A percentile compares a stretch with the other conserved stretches of the same genome.
These are phyloP conservation scores for Parazoanthus swiftii DNA, from an alignment of 92 coral and sea anemone species.

Conservation along the genomic window DNA sequence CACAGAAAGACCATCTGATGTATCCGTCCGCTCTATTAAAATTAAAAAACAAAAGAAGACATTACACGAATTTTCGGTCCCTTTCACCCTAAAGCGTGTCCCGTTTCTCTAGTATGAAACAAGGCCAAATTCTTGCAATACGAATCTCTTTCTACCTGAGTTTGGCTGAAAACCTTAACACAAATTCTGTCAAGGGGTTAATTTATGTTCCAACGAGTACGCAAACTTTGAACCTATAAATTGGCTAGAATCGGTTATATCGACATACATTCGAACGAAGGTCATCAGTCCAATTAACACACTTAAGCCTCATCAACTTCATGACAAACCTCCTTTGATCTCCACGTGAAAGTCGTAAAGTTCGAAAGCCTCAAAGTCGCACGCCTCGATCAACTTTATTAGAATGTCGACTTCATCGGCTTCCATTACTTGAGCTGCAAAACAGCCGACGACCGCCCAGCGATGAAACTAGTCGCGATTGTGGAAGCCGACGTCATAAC, in stretches of 20 bases:
- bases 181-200: too few relatives aligned
- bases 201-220: neutral
- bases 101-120: neutral
- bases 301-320: neutral
- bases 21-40: too few relatives aligned
- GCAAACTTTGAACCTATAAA: neutral
- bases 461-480: neutral
- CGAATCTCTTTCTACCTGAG: neutral
- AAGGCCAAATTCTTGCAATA: too few relatives aligned
- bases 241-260: neutral
- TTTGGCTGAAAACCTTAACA: neutral
- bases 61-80: too few relatives aligned
- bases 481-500: neutral
- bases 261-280: neutral
- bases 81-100: too few relatives aligned
- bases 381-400: constrained; percentile 14
- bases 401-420: neutral
- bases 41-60: too few relatives aligned
- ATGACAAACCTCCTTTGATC: constrained; percentile 17
- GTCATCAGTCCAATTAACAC: neutral
- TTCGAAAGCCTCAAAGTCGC: constrained; percentile 12
- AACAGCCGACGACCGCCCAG: neutral
- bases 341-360: constrained; percentile 15
- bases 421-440: neutral
- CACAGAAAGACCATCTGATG: too few relatives aligned